Evolutionary conservation across 2,888 invertebrate genomes (phyloP), one percentile per base, ranked within the genome.

Genomic region (Pheosia gnoma): DNA sequence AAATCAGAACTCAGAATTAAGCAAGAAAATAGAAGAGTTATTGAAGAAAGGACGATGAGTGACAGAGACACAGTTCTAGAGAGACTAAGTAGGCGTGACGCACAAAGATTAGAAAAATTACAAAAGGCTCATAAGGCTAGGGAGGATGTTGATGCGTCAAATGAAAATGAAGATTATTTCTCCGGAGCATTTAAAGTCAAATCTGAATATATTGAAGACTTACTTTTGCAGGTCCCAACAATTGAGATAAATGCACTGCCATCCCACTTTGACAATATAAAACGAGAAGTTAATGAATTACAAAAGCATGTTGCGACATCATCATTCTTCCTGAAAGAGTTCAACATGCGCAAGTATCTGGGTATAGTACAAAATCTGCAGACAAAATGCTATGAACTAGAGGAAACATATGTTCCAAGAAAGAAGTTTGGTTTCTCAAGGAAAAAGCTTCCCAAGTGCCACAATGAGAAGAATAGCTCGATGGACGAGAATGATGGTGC

Each of bases 351-450:
- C 81, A 96, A 96, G 79, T 97, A 96, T 79, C 96, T 97, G 78
- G 95, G 96, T 74, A 94, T 94, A 37, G 91, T 97, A 3, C 96
- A 97, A 80, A 94, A 95, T 62, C 83, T 98, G 51, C 96, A 96
- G 77, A 93, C 93, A n/a, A 95, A 95, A 83, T 95, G 96, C 54
- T 95, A 96, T 59, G 96, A 96, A 68, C 89, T 96, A 43, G 97
- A 97, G 84, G 95, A 96, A 37, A 94, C 94, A 62, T 93, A 97
- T 71, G 86, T 97, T 61, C 98, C 98, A 1, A 96, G 97, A 77
- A 97, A 97, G 82, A 98, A 97, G 83, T 98, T 98, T 91, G 97
- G 97, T 0, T 98, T 98, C 79, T 96, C 96, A 72, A 96, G 95
- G 77, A 96, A 96, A 81, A 95, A 95, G 72, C 85, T 94, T 59